phyloP scores from a whole-genome alignment of 2,113 vertebrate genomes.

The Indicator indicator region DNA sequence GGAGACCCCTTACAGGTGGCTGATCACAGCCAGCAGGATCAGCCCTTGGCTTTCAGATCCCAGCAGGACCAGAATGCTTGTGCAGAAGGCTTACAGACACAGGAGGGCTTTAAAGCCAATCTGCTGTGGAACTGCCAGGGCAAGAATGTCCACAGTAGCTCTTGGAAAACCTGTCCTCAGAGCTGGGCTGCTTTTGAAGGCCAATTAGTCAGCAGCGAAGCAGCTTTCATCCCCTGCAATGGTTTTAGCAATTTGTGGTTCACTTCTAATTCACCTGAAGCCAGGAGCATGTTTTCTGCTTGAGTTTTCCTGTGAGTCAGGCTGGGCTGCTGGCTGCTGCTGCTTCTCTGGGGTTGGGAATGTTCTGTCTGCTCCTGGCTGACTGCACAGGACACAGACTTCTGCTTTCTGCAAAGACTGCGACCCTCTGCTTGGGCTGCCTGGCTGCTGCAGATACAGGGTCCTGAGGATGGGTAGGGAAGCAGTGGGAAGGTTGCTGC shows the following conservation, averaged over 20 bases:
- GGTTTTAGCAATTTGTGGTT: not conserved
- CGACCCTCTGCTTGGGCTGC: not conserved
- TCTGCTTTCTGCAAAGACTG: accelerated
- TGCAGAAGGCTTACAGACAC: not conserved
- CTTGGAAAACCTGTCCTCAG: not conserved
- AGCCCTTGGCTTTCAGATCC: not conserved
- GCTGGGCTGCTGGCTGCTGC: not conserved
- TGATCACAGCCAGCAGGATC: not conserved
- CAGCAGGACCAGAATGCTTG: not conserved
- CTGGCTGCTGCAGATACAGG: not conserved
- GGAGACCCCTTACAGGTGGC: not conserved
- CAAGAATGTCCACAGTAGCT: not conserved
- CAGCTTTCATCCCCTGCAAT: not conserved
- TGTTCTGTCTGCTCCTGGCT: not conserved
- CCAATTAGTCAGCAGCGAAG: not conserved
- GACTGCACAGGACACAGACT: not conserved
- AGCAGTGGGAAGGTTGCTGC: not conserved
- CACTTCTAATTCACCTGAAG: not conserved
- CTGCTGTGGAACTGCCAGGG: not conserved
- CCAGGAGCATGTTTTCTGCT: not conserved
- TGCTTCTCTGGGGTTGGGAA: not conserved
- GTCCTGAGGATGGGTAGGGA: not conserved
- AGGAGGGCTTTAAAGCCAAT: not conserved
- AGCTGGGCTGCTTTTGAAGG: not conserved
- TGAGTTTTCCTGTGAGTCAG: not conserved